Evolutionary conservation across 2,888 invertebrate species (phyloP).

Genomic region (Ichneumoninae sp.): DNA sequence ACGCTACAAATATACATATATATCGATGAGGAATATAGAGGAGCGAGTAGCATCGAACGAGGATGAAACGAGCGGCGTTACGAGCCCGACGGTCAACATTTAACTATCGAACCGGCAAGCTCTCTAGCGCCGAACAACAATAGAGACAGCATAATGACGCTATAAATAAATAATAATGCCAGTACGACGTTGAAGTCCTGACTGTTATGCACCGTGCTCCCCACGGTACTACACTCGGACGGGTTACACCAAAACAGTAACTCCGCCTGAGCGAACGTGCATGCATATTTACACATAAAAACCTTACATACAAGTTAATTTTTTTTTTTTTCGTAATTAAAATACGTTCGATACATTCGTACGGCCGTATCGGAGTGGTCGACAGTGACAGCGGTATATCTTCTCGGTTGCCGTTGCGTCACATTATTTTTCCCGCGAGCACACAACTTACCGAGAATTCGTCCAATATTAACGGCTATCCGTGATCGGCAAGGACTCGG

Average conservation of each 20-base stretch:
- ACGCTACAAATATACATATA: neutral
- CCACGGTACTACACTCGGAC: constrained; percentile 7
- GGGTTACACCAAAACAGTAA: constrained; percentile 16
- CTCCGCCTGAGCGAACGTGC: neutral
- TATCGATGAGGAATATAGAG: neutral
- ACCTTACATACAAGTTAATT: neutral
- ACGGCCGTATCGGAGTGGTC: constrained; percentile 12
- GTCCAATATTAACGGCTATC: constrained; percentile 56
- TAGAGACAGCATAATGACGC: constrained; percentile 81
- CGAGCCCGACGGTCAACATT: constrained; percentile 35
- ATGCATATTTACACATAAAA: constrained; percentile 5
- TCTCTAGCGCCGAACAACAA: constrained; percentile 70
- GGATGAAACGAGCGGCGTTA: constrained; percentile 39
- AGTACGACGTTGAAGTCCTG: constrained; percentile 61
- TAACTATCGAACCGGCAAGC: constrained; percentile 11
- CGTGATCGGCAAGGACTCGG: constrained; percentile 56
- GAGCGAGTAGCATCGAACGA: constrained; percentile 8
- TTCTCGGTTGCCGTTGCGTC: constrained; percentile 55
- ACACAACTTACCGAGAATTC: constrained; percentile 62
- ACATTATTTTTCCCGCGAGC: constrained; percentile 25
- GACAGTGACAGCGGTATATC: constrained; percentile 48
- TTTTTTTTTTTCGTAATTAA: neutral
- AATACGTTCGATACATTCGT: neutral
- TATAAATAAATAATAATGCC: constrained; percentile 82
- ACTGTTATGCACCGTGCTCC: neutral